Evolutionary conservation across 2,888 invertebrate species (phyloP).

Genomic region (Callimorpha dominula): DNA sequence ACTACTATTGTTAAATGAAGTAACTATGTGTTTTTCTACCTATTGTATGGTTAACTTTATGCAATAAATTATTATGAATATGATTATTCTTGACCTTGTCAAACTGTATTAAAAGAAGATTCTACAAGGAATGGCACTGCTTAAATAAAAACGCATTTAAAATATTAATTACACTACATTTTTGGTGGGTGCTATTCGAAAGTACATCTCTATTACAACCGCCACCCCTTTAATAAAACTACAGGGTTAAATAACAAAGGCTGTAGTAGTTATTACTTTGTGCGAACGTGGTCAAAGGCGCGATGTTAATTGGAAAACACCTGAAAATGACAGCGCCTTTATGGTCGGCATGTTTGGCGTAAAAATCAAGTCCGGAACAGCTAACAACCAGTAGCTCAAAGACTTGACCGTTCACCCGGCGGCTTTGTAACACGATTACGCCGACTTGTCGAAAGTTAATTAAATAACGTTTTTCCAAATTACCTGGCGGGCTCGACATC

Average conservation of each 20-base stretch:
- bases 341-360: slow-evolving; percentile 79
- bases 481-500: slow-evolving; percentile 81
- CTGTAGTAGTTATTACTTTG: slow-evolving; percentile 73
- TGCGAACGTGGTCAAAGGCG: slow-evolving; percentile 81
- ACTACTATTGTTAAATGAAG: too few species aligned
- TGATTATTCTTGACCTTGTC: not conserved
- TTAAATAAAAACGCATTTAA: slow-evolving; percentile 18
- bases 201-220: slow-evolving; percentile 68
- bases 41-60: too few species aligned
- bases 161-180: slow-evolving; percentile 35
- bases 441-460: slow-evolving; percentile 86
- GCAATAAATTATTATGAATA: too few species aligned
- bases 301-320: slow-evolving; percentile 85
- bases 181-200: slow-evolving; percentile 44
- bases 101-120: not conserved
- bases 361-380: slow-evolving; percentile 79
- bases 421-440: slow-evolving; percentile 86
- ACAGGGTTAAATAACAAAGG: slow-evolving; percentile 74
- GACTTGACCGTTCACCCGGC: slow-evolving; percentile 80
- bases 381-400: slow-evolving; percentile 69
- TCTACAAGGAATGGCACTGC: not conserved
- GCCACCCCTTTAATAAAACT: slow-evolving; percentile 73
- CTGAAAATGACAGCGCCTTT: slow-evolving; percentile 85
- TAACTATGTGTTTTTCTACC: too few species aligned
- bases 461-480: slow-evolving; percentile 87